Evolutionary conservation across 2,888 invertebrate species (phyloP).

Genomic region (Labia minor): DNA sequence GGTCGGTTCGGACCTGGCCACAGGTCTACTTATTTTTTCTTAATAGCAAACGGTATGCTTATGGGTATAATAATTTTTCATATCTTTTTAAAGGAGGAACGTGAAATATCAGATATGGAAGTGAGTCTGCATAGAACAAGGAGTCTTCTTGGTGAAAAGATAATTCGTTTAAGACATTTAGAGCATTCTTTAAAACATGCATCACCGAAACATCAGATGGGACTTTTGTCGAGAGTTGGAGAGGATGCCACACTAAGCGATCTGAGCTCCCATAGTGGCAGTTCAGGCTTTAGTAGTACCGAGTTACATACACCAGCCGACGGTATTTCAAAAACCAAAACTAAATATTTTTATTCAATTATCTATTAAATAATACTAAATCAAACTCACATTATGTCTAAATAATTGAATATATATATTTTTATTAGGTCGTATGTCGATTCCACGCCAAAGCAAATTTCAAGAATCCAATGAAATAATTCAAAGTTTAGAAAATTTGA

Average conservation of each 20-base stretch:
- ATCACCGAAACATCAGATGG: conserved; percentile 34
- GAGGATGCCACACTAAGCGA: conserved; percentile 56
- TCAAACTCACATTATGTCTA: neutral
- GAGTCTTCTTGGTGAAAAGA: conserved; percentile 66
- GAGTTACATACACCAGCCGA: conserved; percentile 43
- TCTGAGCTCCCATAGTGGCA: conserved; percentile 49
- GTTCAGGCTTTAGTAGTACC: conserved; percentile 55
- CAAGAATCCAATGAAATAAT: conserved; percentile 59
- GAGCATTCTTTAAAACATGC: conserved; percentile 63
- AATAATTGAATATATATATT: neutral
- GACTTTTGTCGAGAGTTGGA: conserved; percentile 5
- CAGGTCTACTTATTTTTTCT: too few species aligned
- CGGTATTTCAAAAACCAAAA: neutral
- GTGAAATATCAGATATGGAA: conserved; percentile 72
- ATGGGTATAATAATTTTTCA: too few species aligned
- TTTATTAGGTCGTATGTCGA: conserved; percentile 13
- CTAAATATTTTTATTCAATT: too few species aligned
- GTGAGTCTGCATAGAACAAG: conserved; percentile 66
- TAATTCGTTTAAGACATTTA: conserved; percentile 65
- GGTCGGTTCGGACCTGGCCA: too few species aligned
- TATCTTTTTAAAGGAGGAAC: conserved; percentile 51
- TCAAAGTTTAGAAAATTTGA: conserved; percentile 56
- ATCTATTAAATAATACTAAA: too few species aligned
- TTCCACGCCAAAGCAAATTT: conserved; percentile 20
- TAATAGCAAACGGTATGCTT: neutral